Percentiles rank a stretch among this genome's conserved stretches.
Evolutionary conservation across 2,888 invertebrate genomes (phyloP).

Genomic region (Polydrusus pterygomalis): DNA sequence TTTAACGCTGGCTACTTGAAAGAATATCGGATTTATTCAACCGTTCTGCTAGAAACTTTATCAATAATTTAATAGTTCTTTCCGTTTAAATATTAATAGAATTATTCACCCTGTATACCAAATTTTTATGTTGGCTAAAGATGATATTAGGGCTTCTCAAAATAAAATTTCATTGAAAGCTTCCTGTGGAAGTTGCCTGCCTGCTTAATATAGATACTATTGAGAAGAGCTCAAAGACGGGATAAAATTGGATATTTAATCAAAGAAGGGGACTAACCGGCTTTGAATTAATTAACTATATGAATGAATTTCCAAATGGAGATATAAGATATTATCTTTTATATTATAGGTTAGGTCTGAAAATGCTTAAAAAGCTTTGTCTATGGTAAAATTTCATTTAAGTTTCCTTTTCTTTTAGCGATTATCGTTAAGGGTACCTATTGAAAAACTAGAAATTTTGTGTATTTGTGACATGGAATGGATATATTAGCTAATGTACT

Average conservation of each 20-base stretch:
- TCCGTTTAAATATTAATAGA: too few species aligned
- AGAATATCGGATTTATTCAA: too few species aligned
- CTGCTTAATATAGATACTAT: constrained; percentile 21
- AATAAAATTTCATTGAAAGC: constrained; percentile 9
- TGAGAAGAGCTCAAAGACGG: constrained; percentile 20
- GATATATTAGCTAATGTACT: too few species aligned
- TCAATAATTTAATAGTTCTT: too few species aligned
- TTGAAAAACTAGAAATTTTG: neutral
- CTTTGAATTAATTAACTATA: constrained; percentile 30
- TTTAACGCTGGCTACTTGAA: too few species aligned
- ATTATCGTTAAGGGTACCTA: too few species aligned
- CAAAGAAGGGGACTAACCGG: constrained; percentile 26
- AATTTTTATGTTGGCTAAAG: too few species aligned
- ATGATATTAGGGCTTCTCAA: neutral
- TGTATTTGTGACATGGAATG: neutral
- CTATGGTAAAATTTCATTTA: too few species aligned
- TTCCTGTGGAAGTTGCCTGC: neutral
- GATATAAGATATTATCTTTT: constrained; percentile 2
- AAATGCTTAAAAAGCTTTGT: neutral
- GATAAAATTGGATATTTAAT: constrained; percentile 29
- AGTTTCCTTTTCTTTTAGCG: too few species aligned
- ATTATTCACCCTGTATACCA: too few species aligned
- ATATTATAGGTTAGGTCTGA: constrained; percentile 14
- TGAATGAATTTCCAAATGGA: constrained; percentile 21
- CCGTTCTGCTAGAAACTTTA: too few species aligned